Evolutionary conservation across 2,113 vertebrate species (phyloP).

Genomic region (Percina caprodes): DNA sequence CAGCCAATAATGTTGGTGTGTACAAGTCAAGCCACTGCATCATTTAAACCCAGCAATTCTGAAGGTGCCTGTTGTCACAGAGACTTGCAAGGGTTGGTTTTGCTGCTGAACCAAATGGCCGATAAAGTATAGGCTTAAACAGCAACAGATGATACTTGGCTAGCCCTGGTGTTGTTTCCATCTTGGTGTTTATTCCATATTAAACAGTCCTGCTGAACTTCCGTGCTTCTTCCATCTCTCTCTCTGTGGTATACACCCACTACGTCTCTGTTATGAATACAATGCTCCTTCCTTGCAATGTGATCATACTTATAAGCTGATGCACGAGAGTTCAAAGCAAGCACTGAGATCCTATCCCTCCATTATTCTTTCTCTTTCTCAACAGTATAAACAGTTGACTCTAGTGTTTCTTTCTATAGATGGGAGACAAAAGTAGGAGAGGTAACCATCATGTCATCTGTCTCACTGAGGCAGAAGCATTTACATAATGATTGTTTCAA

Average conservation of each 20-base stretch:
- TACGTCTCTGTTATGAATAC: not conserved
- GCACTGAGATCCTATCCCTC: slow-evolving; percentile 19
- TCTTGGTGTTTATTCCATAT: not conserved
- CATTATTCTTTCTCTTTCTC: not conserved
- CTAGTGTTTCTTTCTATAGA: slow-evolving; percentile 14
- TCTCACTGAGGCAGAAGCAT: slow-evolving; percentile 6
- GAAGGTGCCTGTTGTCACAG: not conserved
- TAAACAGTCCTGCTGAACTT: not conserved
- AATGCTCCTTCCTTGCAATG: not conserved
- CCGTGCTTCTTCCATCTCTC: slow-evolving; percentile 2
- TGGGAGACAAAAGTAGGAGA: slow-evolving; percentile 20
- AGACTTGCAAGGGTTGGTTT: no score
- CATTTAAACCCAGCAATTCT: not conserved
- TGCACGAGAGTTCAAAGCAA: not conserved
- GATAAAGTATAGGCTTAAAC: not conserved
- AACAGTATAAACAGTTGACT: slow-evolving; percentile 20
- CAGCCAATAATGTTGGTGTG: no score
- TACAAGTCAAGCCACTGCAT: not conserved
- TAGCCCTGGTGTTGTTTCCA: not conserved
- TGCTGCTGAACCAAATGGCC: not conserved
- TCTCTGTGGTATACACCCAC: not conserved
- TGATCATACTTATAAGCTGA: slow-evolving; percentile 21
- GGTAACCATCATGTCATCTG: slow-evolving; percentile 11
- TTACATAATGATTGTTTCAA: slow-evolving; percentile 46
- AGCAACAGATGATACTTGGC: not conserved